Conservation (phyloP, 1,140 invertebrate species). For the Drosophila ogumai region DNA sequence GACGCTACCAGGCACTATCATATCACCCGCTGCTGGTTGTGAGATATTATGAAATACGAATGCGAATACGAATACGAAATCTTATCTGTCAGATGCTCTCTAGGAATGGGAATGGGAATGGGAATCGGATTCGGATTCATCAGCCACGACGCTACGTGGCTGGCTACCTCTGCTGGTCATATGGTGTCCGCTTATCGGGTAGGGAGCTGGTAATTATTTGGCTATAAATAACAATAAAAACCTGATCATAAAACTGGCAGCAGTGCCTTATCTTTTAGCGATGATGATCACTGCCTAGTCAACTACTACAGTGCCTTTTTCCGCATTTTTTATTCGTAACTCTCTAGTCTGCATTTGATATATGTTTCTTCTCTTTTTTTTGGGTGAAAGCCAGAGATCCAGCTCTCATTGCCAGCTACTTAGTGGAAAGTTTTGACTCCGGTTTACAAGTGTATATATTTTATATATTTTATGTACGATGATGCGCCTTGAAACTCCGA, state of each 20-base stretch:
- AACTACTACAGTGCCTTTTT: not conserved
- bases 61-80: conserved; percentile 32
- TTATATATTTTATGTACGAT: not conserved
- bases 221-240: conserved; percentile 79
- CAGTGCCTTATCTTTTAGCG: conserved; percentile 28
- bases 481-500: conserved; percentile 58
- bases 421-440: conserved; percentile 58
- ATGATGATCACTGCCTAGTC: conserved; percentile 24
- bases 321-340: not conserved
- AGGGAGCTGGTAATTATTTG: conserved; percentile 65
- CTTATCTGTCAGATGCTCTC: conserved; percentile 43
- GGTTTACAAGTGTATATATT: conserved; percentile 16
- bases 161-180: conserved; percentile 39
- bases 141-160: conserved; percentile 37
- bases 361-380: not conserved
- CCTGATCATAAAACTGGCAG: conserved; percentile 51
- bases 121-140: conserved; percentile 28
- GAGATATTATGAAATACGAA: conserved; percentile 51
- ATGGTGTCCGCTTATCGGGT: conserved; percentile 49
- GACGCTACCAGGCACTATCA: conserved; percentile 43
- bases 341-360: conserved; percentile 6
- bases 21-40: conserved; percentile 23
- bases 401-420: conserved; percentile 13
- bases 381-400: conserved; percentile 22
- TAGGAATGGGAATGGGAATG: conserved; percentile 12